A percentile compares a stretch with the other conserved stretches of the same genome.
These are phyloP conservation scores for Micromys minutus DNA, from an alignment of 2,113 vertebrate species.

Conservation along the genomic window DNA sequence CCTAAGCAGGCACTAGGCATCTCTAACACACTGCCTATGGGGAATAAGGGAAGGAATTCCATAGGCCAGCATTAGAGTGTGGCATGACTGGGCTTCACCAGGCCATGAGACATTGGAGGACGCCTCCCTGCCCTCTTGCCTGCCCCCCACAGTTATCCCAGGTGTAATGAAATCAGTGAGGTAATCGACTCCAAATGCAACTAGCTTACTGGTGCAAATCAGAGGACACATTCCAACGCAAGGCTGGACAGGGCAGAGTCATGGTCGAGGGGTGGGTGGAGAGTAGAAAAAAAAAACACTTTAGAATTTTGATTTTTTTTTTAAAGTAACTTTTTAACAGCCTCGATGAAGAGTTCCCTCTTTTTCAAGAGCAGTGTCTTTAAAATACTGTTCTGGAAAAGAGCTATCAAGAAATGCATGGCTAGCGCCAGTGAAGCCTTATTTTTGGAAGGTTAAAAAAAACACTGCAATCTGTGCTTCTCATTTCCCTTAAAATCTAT, in stretches of 20 bases:
- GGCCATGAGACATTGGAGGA: background rate
- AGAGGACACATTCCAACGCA: background rate
- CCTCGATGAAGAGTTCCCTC: background rate
- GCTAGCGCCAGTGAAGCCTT: background rate
- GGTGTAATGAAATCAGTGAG: background rate
- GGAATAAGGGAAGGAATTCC: background rate
- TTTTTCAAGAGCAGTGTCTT: background rate
- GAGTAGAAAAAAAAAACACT: background rate
- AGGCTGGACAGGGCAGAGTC: background rate
- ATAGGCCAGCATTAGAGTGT: background rate
- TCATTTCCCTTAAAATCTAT: background rate
- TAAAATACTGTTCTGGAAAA: conserved; percentile 28
- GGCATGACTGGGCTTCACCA: background rate
- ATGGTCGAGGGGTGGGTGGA: background rate
- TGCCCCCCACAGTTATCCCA: background rate
- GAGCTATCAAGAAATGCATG: background rate
- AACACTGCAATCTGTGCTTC: background rate
- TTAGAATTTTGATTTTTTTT: background rate
- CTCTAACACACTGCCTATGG: background rate
- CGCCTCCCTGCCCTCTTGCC: background rate
- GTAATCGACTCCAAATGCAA: background rate
- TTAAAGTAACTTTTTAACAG: background rate
- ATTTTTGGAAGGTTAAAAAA: conserved; percentile 38
- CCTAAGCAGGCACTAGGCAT: background rate
- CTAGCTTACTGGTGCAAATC: background rate